Evolutionary conservation across 2,113 vertebrate species (phyloP).

Genomic region (Brachyhypopomus gauderio): DNA sequence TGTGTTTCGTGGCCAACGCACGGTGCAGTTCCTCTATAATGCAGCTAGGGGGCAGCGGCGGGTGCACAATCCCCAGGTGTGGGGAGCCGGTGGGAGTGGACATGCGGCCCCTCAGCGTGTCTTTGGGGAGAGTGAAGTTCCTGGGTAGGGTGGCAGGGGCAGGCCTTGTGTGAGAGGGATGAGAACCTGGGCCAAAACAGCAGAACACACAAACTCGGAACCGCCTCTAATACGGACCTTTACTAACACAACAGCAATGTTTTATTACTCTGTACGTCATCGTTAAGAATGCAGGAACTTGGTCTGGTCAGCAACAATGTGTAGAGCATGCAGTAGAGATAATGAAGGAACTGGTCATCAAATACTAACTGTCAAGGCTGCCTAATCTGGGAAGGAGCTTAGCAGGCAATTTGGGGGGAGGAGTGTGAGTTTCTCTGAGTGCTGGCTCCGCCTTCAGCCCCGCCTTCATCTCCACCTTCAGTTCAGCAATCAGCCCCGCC

Average conservation of each 20-base stretch:
- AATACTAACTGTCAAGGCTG: conserved; percentile 72
- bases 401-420: conserved; percentile 65
- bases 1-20: conserved; percentile 91
- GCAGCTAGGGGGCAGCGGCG: conserved; percentile 89
- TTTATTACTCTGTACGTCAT: too few relatives aligned
- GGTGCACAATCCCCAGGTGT: conserved; percentile 81
- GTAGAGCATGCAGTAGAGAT: too few relatives aligned
- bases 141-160: conserved; percentile 78
- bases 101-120: conserved; percentile 80
- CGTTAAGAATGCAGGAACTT: too few relatives aligned
- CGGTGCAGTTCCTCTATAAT: conserved; percentile 96
- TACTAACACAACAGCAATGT: too few relatives aligned
- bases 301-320: too few relatives aligned
- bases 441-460: conserved; percentile 40
- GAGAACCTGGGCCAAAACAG: conserved; percentile 59
- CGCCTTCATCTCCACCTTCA: too few relatives aligned
- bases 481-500: too few relatives aligned
- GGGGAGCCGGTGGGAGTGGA: conserved; percentile 89
- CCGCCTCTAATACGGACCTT: too few relatives aligned
- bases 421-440: conserved; percentile 66
- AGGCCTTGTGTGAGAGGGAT: conserved; percentile 75
- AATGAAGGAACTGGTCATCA: too few relatives aligned
- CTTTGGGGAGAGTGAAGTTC: conserved; percentile 78
- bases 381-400: conserved; percentile 74
- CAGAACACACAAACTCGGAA: not conserved